phyloP scores from a whole-genome alignment of 2,113 vertebrate species.

The Ariopsis seemanni region DNA sequence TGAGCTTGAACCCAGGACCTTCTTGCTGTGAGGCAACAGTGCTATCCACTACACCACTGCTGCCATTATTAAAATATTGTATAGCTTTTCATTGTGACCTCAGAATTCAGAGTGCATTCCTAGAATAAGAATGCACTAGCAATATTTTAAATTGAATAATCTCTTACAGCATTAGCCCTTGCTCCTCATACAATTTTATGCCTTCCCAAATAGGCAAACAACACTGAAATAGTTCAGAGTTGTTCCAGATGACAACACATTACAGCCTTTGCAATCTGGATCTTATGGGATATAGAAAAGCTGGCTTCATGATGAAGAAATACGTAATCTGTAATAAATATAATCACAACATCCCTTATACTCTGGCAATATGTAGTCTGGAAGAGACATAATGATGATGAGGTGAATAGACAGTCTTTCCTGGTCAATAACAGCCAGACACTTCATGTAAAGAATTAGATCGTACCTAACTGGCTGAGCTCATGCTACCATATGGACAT shows the following conservation, averaged over 20 bases:
- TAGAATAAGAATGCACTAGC: background rate
- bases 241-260: background rate
- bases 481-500: background rate
- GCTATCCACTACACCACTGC: no score
- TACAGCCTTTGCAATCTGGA: constrained; percentile 9
- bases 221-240: background rate
- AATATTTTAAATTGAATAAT: background rate
- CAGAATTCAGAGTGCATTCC: background rate
- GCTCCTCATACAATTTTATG: background rate
- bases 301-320: background rate
- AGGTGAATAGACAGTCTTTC: background rate
- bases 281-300: constrained; percentile 6
- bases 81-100: background rate
- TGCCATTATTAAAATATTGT: no score
- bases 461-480: background rate
- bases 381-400: constrained; percentile 4
- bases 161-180: background rate
- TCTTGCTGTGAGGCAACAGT: no score
- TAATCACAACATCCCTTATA: background rate
- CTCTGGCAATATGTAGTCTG: background rate
- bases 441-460: background rate
- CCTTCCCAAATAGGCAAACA: background rate
- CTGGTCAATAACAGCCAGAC: background rate
- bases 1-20: no score
- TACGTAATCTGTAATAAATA: background rate